These are phyloP conservation scores for Ginglymostoma cirratum DNA, from an alignment of 2,113 vertebrate species.

Conservation along the genomic window DNA sequence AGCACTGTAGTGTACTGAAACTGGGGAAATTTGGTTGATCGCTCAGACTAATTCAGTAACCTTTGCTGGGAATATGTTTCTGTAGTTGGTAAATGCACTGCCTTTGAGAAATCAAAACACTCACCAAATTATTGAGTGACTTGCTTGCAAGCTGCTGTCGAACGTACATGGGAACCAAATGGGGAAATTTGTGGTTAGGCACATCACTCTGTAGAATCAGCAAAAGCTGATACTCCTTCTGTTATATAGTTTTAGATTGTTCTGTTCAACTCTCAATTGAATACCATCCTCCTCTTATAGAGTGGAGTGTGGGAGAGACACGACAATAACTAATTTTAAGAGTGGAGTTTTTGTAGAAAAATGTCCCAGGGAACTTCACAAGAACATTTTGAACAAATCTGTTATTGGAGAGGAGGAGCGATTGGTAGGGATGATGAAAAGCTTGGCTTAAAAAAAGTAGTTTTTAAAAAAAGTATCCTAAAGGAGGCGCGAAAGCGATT, in stretches of 20 bases:
- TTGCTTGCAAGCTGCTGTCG: not conserved
- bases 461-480: no score
- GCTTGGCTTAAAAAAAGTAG: not conserved
- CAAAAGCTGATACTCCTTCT: not conserved
- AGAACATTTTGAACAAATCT: not conserved
- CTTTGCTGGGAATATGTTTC: slow-evolving; percentile 12
- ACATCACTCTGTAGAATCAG: not conserved
- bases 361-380: no score
- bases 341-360: not conserved
- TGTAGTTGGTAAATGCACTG: not conserved
- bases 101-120: not conserved
- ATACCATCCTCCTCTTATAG: not conserved
- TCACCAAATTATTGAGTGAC: not conserved
- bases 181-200: not conserved
- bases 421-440: no score
- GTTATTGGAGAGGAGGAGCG: no score
- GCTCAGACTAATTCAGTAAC: not conserved
- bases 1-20: not conserved
- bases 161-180: not conserved
- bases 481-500: not conserved
- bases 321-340: not conserved
- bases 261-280: not conserved
- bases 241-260: not conserved
- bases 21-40: not conserved
- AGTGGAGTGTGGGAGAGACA: not conserved